phyloP scores from a whole-genome alignment of 1,140 invertebrate genomes.

The Monomorium pharaonis region DNA sequence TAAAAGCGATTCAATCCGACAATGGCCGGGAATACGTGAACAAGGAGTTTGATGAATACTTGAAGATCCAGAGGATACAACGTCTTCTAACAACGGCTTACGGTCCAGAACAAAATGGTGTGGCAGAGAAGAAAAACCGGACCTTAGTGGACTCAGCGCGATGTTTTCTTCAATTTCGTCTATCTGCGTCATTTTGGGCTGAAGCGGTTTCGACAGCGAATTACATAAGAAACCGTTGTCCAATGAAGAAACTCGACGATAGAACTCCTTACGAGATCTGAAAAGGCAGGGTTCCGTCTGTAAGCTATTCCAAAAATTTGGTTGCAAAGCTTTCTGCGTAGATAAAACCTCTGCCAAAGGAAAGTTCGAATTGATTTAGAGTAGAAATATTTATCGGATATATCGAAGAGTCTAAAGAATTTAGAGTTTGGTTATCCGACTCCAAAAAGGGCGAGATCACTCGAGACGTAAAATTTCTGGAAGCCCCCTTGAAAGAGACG shows the following conservation, averaged over 20 bases:
- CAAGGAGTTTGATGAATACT: slow-evolving; percentile 39
- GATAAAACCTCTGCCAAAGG: neutral
- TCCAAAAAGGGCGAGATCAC: neutral
- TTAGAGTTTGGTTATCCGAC: neutral
- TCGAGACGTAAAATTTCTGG: neutral
- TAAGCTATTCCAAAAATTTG: neutral
- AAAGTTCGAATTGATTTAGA: neutral
- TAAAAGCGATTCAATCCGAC: neutral
- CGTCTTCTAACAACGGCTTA: slow-evolving; percentile 16
- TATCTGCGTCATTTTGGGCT: neutral
- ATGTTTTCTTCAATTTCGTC: neutral
- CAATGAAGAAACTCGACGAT: neutral
- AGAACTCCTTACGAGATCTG: neutral
- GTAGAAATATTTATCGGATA: slow-evolving; percentile 1
- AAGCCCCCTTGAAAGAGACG: neutral
- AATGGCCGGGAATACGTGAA: slow-evolving; percentile 12
- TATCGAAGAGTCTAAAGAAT: slow-evolving; percentile 3
- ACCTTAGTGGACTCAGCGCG: neutral
- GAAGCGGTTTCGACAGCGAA: neutral
- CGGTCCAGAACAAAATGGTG: slow-evolving; percentile 7
- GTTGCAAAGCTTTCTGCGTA: neutral
- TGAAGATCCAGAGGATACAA: slow-evolving; percentile 55
- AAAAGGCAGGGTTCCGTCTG: neutral
- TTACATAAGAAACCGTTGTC: slow-evolving; percentile 10
- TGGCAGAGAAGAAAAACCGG: neutral